Conservation (phyloP, 2,113 vertebrate species). For the Hippocampus mohnikei region DNA sequence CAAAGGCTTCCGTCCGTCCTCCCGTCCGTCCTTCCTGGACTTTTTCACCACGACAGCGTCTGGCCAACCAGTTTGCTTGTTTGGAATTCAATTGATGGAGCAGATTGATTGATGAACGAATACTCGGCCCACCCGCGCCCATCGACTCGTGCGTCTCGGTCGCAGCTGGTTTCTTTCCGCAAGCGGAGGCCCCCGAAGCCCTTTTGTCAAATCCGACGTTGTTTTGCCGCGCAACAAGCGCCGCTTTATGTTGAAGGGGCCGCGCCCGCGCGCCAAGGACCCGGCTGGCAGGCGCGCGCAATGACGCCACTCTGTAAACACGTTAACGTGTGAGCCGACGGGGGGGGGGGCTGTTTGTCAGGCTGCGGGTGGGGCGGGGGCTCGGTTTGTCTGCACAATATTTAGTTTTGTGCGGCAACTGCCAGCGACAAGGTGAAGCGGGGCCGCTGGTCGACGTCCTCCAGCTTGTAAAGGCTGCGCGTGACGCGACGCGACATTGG, state of each 20-base stretch:
- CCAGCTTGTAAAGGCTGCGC: background rate
- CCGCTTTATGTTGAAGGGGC: background rate
- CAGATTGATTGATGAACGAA: too few relatives aligned
- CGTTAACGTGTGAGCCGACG: constrained; percentile 2
- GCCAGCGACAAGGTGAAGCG: constrained; percentile 7
- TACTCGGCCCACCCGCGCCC: too few relatives aligned
- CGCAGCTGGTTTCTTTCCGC: background rate
- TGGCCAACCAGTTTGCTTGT: too few relatives aligned
- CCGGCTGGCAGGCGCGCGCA: constrained; percentile 8
- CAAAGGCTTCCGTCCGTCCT: too few relatives aligned
- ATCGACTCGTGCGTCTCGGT: background rate
- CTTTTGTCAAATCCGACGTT: background rate
- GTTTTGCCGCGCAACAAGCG: background rate
- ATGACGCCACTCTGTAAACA: constrained; percentile 29
- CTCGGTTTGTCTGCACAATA: constrained; percentile 13
- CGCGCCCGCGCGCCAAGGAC: constrained; percentile 11
- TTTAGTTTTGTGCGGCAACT: constrained; percentile 22
- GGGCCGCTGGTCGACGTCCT: background rate
- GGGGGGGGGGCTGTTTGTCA: background rate
- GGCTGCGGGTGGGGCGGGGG: background rate
- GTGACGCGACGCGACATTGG: background rate
- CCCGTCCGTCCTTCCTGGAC: too few relatives aligned
- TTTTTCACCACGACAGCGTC: too few relatives aligned
- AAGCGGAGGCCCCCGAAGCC: background rate
- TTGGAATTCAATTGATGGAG: too few relatives aligned